Evolutionary conservation across 2,888 invertebrate genomes (phyloP), one percentile per base, ranked within the genome.

Genomic region (Teinopalpus imperialis): DNA sequence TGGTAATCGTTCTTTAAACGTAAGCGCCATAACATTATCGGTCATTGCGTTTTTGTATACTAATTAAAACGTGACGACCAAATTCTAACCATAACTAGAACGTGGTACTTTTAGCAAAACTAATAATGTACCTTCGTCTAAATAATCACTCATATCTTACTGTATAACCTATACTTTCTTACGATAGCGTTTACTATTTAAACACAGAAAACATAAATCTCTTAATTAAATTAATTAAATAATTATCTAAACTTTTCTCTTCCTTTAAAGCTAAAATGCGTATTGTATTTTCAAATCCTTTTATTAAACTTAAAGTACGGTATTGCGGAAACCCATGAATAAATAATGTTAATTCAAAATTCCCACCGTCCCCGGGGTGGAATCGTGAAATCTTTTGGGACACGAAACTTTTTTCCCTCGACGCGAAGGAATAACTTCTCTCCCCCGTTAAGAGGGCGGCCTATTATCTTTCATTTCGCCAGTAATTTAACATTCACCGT

Each of bases 401-500:
- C 69, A 71, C 63, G 67, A 82, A 46, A 80, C 66, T 81, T 85
- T 21, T 81, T 77, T 75, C 74, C 77, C 53, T 61, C 57, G 57
- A 62, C 21, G 2, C 34, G 29, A 21, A 40, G 27, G 39, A 46
- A 24, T 59, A 77, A 75, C 77, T 68, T 81, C 77, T 81, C 77
- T 71, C 64, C 71, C 69, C 72, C 64, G 72, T 71, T 75, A 74
- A 77, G 76, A 77, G 72, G 74, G 74, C 66, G 71, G 67, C 71
- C 86, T 81, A 87, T 87, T 88, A 87, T 87, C 87, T 87, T 86
- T 86, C 83, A 87, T 88, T 87, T 86, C 83, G 68, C 71, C 69
- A 70, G 85, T 82, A 86, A 87, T 87, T 87, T 87, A 85, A 83
- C 86, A 86, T 85, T 87, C 82, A 76, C 72, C 61, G 67, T 74